Evolutionary conservation across 2,797 vertebrate species (phyloP).

Genomic region (Amphiprion clarkii): DNA sequence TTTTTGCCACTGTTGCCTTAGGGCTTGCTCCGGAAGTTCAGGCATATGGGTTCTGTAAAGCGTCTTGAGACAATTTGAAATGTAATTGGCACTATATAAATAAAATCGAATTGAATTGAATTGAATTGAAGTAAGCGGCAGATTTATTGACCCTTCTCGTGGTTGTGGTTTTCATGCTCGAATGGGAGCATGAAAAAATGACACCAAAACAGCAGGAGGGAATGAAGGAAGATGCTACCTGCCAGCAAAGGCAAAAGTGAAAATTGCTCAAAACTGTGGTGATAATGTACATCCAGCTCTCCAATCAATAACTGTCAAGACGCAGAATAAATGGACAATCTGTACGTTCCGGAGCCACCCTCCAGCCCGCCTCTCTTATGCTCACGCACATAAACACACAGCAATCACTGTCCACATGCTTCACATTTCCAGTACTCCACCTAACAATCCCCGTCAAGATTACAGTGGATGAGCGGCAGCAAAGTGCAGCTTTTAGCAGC

Average conservation of each 20-base stretch:
- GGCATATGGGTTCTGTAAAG: too few relatives aligned
- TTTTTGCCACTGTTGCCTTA: too few relatives aligned
- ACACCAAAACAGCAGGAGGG: constrained; percentile 11
- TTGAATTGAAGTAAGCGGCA: not conserved
- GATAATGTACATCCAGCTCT: constrained; percentile 8
- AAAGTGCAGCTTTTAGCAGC: constrained; percentile 50
- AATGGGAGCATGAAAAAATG: constrained; percentile 21
- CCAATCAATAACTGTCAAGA: constrained; percentile 34
- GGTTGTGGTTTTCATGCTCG: constrained; percentile 16
- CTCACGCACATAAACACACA: constrained; percentile 2
- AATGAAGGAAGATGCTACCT: constrained; percentile 1
- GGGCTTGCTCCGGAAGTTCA: too few relatives aligned
- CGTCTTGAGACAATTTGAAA: too few relatives aligned
- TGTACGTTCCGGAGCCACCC: not conserved
- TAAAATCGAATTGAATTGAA: too few relatives aligned
- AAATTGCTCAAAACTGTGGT: not conserved
- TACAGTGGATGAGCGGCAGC: constrained; percentile 36
- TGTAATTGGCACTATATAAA: too few relatives aligned
- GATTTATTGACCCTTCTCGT: constrained; percentile 6
- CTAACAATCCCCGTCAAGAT: constrained; percentile 32
- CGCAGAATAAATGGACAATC: not conserved
- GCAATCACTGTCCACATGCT: constrained; percentile 40
- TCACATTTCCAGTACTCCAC: constrained; percentile 24
- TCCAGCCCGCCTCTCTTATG: not conserved
- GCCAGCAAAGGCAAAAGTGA: constrained; percentile 21